Percentiles rank a stretch among this genome's conserved stretches.
Evolutionary conservation across 2,797 vertebrate species (phyloP).

Genomic region (Anolis apletophallus): DNA sequence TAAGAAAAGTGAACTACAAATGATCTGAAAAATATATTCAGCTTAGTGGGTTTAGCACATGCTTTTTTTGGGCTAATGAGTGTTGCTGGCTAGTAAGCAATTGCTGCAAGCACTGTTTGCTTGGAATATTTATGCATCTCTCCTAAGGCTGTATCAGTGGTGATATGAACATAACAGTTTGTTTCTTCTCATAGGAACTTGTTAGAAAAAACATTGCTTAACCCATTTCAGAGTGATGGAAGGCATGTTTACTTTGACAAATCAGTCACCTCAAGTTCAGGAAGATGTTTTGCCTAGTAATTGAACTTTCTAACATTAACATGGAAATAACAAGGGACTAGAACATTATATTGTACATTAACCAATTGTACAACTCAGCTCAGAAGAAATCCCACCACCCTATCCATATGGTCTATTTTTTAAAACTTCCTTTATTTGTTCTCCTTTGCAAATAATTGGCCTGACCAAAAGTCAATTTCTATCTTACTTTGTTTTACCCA

Average conservation of each 20-base stretch:
- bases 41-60: not conserved
- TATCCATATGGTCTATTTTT: not conserved
- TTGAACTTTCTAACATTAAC: not conserved
- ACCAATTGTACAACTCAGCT: not conserved
- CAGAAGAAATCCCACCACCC: not conserved
- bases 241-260: not conserved
- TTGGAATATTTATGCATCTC: not conserved
- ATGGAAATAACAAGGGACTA: not conserved
- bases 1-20: conserved; percentile 36
- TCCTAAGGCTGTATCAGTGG: not conserved
- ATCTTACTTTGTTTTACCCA: not conserved
- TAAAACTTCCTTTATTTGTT: not conserved
- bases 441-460: not conserved
- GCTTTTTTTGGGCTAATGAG: not conserved
- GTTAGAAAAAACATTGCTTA: not conserved
- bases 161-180: not conserved
- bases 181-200: not conserved
- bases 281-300: not conserved
- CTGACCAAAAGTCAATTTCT: not conserved
- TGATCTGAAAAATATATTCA: conserved; percentile 29
- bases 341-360: not conserved
- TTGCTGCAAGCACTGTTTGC: not conserved
- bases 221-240: conserved; percentile 11
- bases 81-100: not conserved
- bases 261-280: not conserved